Evolutionary conservation across 23 tunicate species (phyloP).

Genomic region (Trididemnum nubilum): DNA sequence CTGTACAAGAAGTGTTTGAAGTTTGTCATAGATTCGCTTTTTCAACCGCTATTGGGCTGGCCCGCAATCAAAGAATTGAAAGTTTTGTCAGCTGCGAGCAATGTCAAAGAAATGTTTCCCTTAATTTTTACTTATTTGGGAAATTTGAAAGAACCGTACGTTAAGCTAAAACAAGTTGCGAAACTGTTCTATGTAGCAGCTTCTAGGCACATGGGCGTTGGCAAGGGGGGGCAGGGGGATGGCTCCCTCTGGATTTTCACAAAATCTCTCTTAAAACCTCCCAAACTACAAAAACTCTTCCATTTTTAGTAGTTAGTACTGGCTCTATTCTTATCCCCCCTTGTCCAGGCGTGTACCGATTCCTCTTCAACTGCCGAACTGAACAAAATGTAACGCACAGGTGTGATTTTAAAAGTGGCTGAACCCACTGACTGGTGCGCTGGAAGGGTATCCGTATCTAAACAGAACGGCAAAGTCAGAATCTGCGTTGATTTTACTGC

Average conservation of each 20-base stretch:
- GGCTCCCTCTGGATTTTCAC: too few species aligned
- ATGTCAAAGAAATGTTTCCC: background rate
- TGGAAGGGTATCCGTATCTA: slow-evolving; percentile 33
- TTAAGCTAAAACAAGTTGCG: background rate
- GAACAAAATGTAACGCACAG: background rate
- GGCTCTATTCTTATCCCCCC: too few species aligned
- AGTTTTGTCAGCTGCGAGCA: background rate
- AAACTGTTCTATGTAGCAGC: background rate
- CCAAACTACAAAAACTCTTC: too few species aligned
- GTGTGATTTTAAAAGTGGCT: background rate
- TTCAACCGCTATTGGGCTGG: background rate
- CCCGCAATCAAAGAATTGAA: slow-evolving; percentile 6
- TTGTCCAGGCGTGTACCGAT: too few species aligned
- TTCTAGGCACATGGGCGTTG: background rate
- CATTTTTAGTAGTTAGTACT: too few species aligned
- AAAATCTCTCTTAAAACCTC: too few species aligned
- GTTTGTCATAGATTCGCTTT: background rate
- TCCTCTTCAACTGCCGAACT: background rate
- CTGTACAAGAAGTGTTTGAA: background rate
- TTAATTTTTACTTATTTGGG: too few species aligned
- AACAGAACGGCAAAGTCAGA: slow-evolving; percentile 32
- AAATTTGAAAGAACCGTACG: background rate
- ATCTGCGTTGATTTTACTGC: slow-evolving; percentile 37
- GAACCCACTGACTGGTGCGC: slow-evolving; percentile 36
- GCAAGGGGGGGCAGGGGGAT: too few species aligned